Conservation (phyloP, 2,888 invertebrate genomes). For the Sphaeridia pumilis region DNA sequence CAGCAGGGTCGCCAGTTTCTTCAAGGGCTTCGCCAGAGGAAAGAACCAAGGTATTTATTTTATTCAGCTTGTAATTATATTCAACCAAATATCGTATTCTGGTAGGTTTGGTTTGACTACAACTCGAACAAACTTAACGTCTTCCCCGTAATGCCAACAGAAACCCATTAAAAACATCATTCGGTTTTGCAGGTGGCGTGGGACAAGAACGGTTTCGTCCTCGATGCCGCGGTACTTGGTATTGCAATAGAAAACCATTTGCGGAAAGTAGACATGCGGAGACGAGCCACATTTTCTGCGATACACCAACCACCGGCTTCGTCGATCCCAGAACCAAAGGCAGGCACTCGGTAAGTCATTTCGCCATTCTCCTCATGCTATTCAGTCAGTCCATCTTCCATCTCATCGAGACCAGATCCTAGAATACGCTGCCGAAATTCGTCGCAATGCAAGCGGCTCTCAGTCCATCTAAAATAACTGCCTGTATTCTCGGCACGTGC, state of each 20-base stretch:
- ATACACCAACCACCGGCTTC: conserved; percentile 27
- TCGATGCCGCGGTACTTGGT: conserved; percentile 33
- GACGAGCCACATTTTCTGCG: conserved; percentile 33
- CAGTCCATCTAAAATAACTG: too few relatives aligned
- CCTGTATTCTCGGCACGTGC: too few relatives aligned
- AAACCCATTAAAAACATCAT: too few relatives aligned
- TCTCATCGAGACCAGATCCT: neutral
- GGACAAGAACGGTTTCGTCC: conserved; percentile 31
- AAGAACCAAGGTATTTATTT: conserved; percentile 25
- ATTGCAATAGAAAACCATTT: conserved; percentile 34
- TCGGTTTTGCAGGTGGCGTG: conserved; percentile 26
- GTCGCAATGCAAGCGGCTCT: too few relatives aligned
- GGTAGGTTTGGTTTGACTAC: too few relatives aligned
- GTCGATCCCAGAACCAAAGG: conserved; percentile 26
- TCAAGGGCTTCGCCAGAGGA: conserved; percentile 28
- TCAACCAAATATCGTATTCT: neutral
- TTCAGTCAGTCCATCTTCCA: neutral
- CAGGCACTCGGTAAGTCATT: conserved; percentile 24
- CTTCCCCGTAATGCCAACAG: neutral
- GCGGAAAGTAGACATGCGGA: conserved; percentile 27
- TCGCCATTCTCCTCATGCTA: too few relatives aligned
- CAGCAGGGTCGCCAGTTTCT: conserved; percentile 29
- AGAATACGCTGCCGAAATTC: too few relatives aligned
- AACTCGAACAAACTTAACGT: neutral
- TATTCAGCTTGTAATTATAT: neutral